Evolutionary conservation across 2,113 vertebrate species (phyloP).

Genomic region (Nansenia antarctica): DNA sequence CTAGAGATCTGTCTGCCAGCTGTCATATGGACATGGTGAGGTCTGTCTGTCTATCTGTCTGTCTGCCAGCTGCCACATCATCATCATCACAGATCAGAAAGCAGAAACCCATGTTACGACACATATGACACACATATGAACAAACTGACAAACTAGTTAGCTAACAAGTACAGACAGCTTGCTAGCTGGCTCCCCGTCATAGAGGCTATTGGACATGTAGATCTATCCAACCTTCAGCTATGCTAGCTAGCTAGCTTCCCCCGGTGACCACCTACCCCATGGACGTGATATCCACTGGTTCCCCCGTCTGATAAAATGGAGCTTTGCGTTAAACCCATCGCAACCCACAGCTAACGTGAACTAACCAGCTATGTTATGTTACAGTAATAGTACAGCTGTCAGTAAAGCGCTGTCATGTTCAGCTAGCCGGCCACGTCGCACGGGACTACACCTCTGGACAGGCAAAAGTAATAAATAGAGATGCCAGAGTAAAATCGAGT

Average conservation of each 20-base stretch:
- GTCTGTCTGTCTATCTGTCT: no score
- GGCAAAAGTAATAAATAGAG: constrained; percentile 45
- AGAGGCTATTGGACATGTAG: no score
- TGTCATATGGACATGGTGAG: no score
- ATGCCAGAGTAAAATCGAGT: constrained; percentile 47
- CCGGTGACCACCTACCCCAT: constrained; percentile 61
- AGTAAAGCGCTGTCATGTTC: neutral
- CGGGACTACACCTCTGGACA: neutral
- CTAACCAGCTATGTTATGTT: constrained; percentile 6
- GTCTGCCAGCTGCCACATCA: constrained; percentile 67
- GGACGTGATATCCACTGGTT: constrained; percentile 65
- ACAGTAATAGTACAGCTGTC: constrained; percentile 44
- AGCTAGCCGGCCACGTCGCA: no score
- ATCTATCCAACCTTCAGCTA: no score
- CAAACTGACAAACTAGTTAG: no score
- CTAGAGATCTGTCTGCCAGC: no score
- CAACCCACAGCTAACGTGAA: neutral
- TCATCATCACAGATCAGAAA: no score
- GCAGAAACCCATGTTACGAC: no score
- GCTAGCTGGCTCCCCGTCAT: no score
- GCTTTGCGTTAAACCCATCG: constrained; percentile 63
- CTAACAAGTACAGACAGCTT: no score
- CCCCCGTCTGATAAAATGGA: constrained; percentile 60
- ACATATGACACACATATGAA: no score
- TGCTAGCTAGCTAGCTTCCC: neutral